These are phyloP conservation scores for Leptopilina drosophilae DNA, from an alignment of 2,888 invertebrate species.

Conservation along the genomic window DNA sequence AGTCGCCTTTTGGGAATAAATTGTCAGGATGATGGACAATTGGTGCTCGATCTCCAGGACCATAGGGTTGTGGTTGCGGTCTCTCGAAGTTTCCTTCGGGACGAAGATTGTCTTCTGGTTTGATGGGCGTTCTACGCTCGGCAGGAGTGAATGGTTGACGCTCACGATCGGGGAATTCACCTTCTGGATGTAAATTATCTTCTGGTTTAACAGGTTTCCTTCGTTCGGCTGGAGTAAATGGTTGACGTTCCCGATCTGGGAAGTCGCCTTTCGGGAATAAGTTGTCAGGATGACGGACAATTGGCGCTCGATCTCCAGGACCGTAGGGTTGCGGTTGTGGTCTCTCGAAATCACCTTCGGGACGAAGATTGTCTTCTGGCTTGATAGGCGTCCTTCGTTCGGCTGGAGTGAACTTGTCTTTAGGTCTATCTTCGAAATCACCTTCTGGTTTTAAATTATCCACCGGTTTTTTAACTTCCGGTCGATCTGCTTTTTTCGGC, in stretches of 20 bases:
- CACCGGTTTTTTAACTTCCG: constrained; percentile 54
- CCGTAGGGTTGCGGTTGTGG: constrained; percentile 72
- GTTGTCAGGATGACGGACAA: constrained; percentile 70
- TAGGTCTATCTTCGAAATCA: constrained; percentile 77
- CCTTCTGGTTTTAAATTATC: constrained; percentile 79
- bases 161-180: constrained; percentile 74
- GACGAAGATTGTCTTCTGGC: constrained; percentile 80
- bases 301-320: constrained; percentile 72
- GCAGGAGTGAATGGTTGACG: constrained; percentile 77
- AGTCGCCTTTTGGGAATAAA: constrained; percentile 77
- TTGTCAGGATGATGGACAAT: constrained; percentile 75
- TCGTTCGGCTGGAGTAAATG: constrained; percentile 79
- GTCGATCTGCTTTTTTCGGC: constrained; percentile 74
- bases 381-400: constrained; percentile 72
- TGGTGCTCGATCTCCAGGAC: constrained; percentile 74
- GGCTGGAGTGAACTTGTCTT: constrained; percentile 73
- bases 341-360: constrained; percentile 77
- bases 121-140: constrained; percentile 79
- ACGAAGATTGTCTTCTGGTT: constrained; percentile 74
- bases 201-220: constrained; percentile 65
- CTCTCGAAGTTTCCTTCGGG: constrained; percentile 75
- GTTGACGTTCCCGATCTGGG: constrained; percentile 75
- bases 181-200: constrained; percentile 72
- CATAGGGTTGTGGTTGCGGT: constrained; percentile 57
- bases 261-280: constrained; percentile 78